Base-by-base conservation (phyloP, 2,113 vertebrate species). In the Crotalus tigris region DNA sequence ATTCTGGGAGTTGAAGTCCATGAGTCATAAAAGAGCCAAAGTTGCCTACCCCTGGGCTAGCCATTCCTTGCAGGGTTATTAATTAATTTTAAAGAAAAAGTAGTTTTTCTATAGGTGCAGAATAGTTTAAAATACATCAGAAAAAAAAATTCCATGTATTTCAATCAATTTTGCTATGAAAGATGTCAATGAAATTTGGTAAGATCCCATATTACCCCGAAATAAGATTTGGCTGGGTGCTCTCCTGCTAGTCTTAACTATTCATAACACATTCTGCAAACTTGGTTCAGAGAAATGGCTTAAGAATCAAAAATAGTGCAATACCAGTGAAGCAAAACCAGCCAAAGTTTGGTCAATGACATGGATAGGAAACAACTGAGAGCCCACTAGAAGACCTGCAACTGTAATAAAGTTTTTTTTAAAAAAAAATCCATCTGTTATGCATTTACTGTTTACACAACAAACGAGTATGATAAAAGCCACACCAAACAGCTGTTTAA, bases 401-500 rank as follows among this genome's bases (percentile, higher is more conserved):
- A 91, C 17, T 91, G 57, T 85, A 54, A 91, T 81, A 90, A 44
- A 53, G 11, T 9, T 12, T 44, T 55, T 33, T 46, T 46, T 46
- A 1, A 44, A 55, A 29, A 86, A 87, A 92, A 61, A 87, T 5
- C 69, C 53, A 85, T 87, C 91, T 92, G 91, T 53, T n/a, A 39
- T 10, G 3, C 46, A 92, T 87, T 87, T 53, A 12, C 91, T 64
- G 29, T 87, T 87, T 46, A 92, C 91, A 87, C 46, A 92, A 87
- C 55, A 92, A 87, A 91, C 5, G 7, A 85, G 5, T 64, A 92
- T 61, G 85, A 88, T 88, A 64, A 87, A 92, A 88, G 85, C 85
- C 91, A 64, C 91, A 87, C 46, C 46, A 87, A 92, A 64, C 91
- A 87, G 91, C 91, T 92, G 85, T 92, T 87, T 64, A 53, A 53